A percentile compares a stretch with the other conserved stretches of the same genome.
Evolutionary conservation across 2,797 vertebrate species (phyloP).

Genomic region (Argya squamiceps): DNA sequence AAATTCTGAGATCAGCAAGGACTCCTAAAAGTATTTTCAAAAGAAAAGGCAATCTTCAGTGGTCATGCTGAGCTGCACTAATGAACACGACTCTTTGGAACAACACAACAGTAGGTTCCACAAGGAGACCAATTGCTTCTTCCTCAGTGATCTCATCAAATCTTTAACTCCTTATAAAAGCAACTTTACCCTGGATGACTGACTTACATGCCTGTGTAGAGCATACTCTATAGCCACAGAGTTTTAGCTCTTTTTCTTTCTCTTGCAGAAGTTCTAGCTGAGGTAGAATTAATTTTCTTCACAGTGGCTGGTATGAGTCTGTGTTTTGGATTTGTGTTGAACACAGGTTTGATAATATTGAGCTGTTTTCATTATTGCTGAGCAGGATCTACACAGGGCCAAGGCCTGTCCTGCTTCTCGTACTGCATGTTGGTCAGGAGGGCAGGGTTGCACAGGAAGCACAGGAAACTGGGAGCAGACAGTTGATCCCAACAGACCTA

Average conservation of each 20-base stretch:
- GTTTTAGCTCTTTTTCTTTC: neutral
- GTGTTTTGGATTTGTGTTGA: neutral
- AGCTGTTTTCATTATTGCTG: neutral
- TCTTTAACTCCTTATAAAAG: neutral
- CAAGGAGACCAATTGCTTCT: neutral
- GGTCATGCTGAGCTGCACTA: neutral
- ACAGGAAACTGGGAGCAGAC: neutral
- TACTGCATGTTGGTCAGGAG: neutral
- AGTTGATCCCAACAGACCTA: neutral
- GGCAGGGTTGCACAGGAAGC: no score
- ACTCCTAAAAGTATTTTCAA: neutral
- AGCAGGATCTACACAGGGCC: fast-evolving
- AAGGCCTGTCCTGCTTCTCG: fast-evolving
- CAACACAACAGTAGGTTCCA: neutral
- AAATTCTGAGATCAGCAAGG: neutral
- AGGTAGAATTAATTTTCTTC: neutral
- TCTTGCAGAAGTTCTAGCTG: neutral
- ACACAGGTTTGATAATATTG: fast-evolving
- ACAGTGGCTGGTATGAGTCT: neutral
- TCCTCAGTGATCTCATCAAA: neutral
- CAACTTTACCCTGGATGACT: neutral
- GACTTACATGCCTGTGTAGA: neutral
- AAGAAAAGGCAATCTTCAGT: neutral
- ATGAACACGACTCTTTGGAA: neutral
- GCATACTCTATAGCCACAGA: neutral